Conservation (phyloP, 2,113 vertebrate species). For the Forbesichthys papilliferus region DNA sequence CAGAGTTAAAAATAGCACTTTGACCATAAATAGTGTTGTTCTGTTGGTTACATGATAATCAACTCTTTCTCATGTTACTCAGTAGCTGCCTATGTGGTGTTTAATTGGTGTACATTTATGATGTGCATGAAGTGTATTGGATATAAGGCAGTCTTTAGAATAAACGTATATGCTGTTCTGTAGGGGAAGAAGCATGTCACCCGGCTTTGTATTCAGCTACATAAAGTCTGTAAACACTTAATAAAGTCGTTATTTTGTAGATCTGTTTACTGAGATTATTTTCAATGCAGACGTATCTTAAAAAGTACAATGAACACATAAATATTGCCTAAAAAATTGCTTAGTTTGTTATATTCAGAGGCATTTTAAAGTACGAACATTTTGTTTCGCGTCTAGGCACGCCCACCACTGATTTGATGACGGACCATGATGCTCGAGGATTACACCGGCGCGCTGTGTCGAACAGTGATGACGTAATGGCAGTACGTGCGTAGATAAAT, state of each 20-base stretch:
- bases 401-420: too few species aligned
- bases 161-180: constrained; percentile 38
- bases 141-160: constrained; percentile 43
- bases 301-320: too few species aligned
- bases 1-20: constrained; percentile 30
- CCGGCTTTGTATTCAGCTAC: constrained; percentile 49
- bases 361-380: too few species aligned
- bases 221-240: constrained; percentile 43
- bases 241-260: constrained; percentile 56
- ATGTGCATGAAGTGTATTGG: constrained; percentile 66
- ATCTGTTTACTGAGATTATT: constrained; percentile 24
- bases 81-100: constrained; percentile 63
- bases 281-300: constrained; percentile 1
- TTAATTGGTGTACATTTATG: constrained; percentile 57
- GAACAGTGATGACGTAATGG: constrained; percentile 44
- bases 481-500: neutral
- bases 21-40: constrained; percentile 39
- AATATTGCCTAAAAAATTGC: too few species aligned
- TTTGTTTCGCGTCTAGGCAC: too few species aligned
- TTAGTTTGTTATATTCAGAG: too few species aligned
- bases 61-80: constrained; percentile 36
- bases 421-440: too few species aligned
- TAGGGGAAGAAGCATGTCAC: constrained; percentile 58
- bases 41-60: constrained; percentile 38
- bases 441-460: neutral